phyloP scores from a whole-genome alignment of 2,113 vertebrate genomes.

The Lophochroa leadbeateri region DNA sequence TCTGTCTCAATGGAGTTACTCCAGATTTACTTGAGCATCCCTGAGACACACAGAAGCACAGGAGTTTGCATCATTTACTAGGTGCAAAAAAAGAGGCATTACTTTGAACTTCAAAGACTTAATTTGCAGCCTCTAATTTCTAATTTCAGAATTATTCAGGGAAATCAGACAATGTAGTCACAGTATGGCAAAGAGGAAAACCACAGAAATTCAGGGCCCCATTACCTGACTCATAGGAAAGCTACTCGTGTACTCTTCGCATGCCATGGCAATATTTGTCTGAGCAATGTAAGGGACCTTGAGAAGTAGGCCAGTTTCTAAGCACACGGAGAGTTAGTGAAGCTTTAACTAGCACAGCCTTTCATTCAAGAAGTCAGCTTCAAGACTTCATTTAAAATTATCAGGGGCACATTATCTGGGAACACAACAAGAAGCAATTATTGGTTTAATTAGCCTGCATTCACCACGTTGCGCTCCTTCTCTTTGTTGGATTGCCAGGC shows the following conservation, averaged over 20 bases:
- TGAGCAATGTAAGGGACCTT: slow-evolving; percentile 1
- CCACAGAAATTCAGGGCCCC: neutral
- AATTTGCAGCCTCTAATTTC: slow-evolving; percentile 38
- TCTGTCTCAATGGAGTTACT: neutral
- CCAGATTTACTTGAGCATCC: neutral
- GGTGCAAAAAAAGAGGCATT: neutral
- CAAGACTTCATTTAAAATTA: slow-evolving; percentile 82
- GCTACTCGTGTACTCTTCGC: neutral
- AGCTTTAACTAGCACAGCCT: slow-evolving; percentile 66
- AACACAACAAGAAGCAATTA: slow-evolving; percentile 82
- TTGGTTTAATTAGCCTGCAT: slow-evolving; percentile 83
- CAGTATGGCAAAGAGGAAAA: neutral
- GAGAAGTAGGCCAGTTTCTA: slow-evolving; percentile 72
- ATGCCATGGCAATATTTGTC: neutral
- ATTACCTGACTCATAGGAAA: neutral
- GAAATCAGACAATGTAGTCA: neutral
- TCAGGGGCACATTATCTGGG: slow-evolving; percentile 82
- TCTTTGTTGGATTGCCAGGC: slow-evolving; percentile 82
- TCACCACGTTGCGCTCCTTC: slow-evolving; percentile 72
- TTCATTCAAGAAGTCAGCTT: slow-evolving; percentile 73
- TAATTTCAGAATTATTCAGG: slow-evolving; percentile 28
- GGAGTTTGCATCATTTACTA: neutral
- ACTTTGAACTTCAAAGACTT: neutral
- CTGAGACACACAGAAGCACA: neutral
- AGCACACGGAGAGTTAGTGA: slow-evolving; percentile 16